Conservation (phyloP, 2,113 vertebrate genomes). For the Sylvilagus bachmani region DNA sequence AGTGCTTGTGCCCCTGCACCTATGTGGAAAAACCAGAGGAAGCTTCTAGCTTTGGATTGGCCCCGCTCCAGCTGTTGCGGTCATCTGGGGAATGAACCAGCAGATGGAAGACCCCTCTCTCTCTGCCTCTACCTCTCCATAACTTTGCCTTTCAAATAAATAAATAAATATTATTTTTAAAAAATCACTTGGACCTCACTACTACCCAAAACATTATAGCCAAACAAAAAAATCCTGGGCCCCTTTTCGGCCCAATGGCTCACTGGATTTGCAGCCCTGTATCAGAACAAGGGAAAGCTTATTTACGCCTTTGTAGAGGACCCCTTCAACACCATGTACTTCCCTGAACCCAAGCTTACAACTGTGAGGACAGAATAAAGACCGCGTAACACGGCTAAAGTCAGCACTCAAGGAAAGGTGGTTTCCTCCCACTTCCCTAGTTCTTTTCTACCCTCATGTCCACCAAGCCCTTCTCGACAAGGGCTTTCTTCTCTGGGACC, state of each 20-base stretch:
- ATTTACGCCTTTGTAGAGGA: not conserved
- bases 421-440: not conserved
- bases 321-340: not conserved
- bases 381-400: not conserved
- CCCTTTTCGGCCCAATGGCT: not conserved
- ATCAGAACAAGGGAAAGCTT: not conserved
- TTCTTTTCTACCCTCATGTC: not conserved
- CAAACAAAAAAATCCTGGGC: not conserved
- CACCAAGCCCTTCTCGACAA: not conserved
- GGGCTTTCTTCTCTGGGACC: not conserved
- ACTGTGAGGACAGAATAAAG: not conserved
- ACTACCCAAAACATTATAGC: not conserved
- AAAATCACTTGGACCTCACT: not conserved
- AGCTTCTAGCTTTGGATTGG: too few species aligned
- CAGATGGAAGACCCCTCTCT: too few species aligned
- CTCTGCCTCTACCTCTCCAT: too few species aligned
- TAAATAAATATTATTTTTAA: too few species aligned
- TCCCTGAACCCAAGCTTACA: not conserved
- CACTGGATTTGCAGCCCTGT: not conserved
- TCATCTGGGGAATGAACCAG: too few species aligned
- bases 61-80: too few species aligned
- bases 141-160: too few species aligned
- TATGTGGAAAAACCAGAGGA: too few species aligned
- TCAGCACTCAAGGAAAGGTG: not conserved
- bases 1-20: too few species aligned